Base-by-base conservation (phyloP, 2,113 vertebrate genomes). In the Ictalurus punctatus region DNA sequence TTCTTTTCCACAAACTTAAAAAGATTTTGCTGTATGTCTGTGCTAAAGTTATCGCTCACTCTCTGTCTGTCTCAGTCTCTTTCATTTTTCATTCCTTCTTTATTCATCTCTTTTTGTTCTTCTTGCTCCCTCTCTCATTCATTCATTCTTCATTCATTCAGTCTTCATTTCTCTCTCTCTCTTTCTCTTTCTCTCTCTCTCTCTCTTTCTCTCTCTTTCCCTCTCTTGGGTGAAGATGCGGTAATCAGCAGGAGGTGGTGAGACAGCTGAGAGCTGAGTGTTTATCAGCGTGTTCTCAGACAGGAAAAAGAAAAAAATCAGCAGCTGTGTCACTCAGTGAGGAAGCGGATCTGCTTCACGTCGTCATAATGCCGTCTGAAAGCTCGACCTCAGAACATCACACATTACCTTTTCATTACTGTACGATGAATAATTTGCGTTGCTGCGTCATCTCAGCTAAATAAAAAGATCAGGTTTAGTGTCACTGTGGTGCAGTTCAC, bases 251-350 rank as follows among this genome's bases (percentile, higher is more conserved):
- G 78, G 78, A 21, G 78, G 78, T 78, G 78, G 34, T 71, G 85
- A 82, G 44, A 16, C 17, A 40, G 37, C 3, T 84, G 81, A 84
- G 71, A 79, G 81, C 73, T 71, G 61, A 84, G 63, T 76, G 61
- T 52, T 69, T 79, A n/a, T 25, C 74, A 58, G 56, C n/a, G 12
- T 56, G 89, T 83, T 73, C 69, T 56, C 59, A 58, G 58, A 86
- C 59, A 69, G 30, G 52, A 59, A 59, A 37, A 54, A 76, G 37
- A 52, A 80, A 17, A 17, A 23, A n/a, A 56, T 61, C 14, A 59
- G 87, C 85, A 90, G 81, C 85, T 90, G 86, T 59, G 67, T 12
- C 16, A 1, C 21, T 73, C 34, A 19, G 19, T 67, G 71, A 58
- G 34, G 54, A 63, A 84, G 23, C 30, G n/a, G 85, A 84, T 84